Base-by-base conservation (phyloP, 2,888 invertebrate genomes). In the Drosophila mercatorum region DNA sequence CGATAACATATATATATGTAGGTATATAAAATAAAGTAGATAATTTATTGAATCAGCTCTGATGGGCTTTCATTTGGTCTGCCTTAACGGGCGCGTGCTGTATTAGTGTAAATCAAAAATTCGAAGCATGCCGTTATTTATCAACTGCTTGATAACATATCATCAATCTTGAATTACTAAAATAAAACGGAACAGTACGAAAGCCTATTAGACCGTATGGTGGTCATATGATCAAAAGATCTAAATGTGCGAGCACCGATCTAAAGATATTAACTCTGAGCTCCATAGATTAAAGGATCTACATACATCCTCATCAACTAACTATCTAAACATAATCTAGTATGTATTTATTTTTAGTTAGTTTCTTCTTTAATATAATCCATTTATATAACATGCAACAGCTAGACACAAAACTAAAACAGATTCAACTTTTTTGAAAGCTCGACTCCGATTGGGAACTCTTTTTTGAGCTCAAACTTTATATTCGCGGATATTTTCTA, bases 61-160 rank as follows among this genome's bases (percentile, higher is more conserved):
- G 22, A 34, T 26, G 14, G 41, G n/a, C 3, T 12, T 8, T n/a
- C 12, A 36, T 14, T 17, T 53, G 41, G 14, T 28, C 3, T 4
- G 12, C 11, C 22, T 22, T 22, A 22, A 22, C 22, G 22, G 22
- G 22, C 22, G 22, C 22, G 22, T 22, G 43, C 59, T 43, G 57
- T 62, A 38, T 36, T 49, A 36, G 44, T 14, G 31, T 40, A 69
- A 62, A 57, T 70, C 56, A 12, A 14, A 11, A 49, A 58, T 53
- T 5, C 40, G 14, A 44, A 38, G 41, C 53, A 43, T 38, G 41
- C 28, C 58, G 55, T 49, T n/a, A 47, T 58, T 78, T 64, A 66
- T 68, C 62, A 76, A 49, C 68, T 56, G 26, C n/a, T 44, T 73
- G 64, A 78, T 76, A 78, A 72, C 60, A 64, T 68, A 62, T 62